A percentile compares a stretch with the other conserved stretches of the same genome.
Evolutionary conservation across 2,113 vertebrate species (phyloP).

Genomic region (Alethe diademata): DNA sequence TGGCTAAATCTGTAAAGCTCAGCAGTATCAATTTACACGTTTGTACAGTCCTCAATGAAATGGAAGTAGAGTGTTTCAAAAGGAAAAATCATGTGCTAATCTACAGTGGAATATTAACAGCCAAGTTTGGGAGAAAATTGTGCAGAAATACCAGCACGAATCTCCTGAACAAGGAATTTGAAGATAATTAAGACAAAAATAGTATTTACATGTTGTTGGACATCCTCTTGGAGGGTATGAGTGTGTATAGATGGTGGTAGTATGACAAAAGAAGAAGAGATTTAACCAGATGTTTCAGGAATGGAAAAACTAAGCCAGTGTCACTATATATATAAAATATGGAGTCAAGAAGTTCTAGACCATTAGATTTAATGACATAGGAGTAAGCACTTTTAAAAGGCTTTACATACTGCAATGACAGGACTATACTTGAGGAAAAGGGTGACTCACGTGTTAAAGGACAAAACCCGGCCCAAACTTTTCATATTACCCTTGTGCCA

Average conservation of each 20-base stretch:
- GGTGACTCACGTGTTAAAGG: fast-evolving
- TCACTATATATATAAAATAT: background rate
- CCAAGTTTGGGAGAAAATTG: background rate
- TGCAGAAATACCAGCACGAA: background rate
- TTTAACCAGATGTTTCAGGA: background rate
- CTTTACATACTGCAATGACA: background rate
- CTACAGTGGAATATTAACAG: slow-evolving; percentile 2
- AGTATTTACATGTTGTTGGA: background rate
- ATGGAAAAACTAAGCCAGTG: background rate
- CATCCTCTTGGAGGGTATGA: background rate
- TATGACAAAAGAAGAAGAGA: background rate
- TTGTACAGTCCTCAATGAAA: slow-evolving; percentile 24
- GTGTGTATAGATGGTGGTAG: background rate
- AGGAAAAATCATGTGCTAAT: background rate
- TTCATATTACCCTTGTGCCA: background rate
- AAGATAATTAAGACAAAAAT: background rate
- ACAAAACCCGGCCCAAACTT: background rate
- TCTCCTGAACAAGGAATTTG: background rate
- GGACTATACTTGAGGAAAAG: background rate
- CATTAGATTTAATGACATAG: background rate
- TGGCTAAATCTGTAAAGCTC: slow-evolving; percentile 38
- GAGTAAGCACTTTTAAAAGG: background rate
- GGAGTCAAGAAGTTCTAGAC: background rate
- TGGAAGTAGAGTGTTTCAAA: background rate
- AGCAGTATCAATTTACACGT: slow-evolving; percentile 28